Evolutionary conservation across 2,888 invertebrate genomes (phyloP).

Genomic region (Heliconius ismenius): DNA sequence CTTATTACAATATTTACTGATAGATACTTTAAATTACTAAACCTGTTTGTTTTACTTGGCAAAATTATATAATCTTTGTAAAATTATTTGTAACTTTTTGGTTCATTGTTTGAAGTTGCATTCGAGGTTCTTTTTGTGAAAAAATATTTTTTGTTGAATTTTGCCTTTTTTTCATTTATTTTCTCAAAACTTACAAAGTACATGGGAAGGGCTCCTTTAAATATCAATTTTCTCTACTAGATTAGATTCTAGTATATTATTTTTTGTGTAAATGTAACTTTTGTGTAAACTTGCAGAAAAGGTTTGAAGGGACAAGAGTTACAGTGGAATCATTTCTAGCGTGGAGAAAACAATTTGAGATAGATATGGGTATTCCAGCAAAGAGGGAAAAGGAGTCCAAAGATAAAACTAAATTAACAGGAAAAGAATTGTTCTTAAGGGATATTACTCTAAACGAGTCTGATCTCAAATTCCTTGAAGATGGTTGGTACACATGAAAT

Average conservation of each 20-base stretch:
- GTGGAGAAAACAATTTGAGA: conserved; percentile 97
- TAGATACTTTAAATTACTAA: too few relatives aligned
- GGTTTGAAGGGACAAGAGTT: conserved; percentile 97
- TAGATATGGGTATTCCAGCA: conserved; percentile 89
- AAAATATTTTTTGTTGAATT: too few relatives aligned
- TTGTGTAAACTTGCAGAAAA: conserved; percentile 83
- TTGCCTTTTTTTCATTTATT: too few relatives aligned
- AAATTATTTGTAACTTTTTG: too few relatives aligned
- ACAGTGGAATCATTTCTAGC: conserved; percentile 96
- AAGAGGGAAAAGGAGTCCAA: conserved; percentile 86
- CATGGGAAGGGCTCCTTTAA: not conserved
- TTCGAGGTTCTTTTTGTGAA: too few relatives aligned
- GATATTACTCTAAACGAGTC: conserved; percentile 97
- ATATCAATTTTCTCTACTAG: not conserved
- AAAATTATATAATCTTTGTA: too few relatives aligned
- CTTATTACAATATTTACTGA: too few relatives aligned
- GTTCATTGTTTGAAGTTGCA: too few relatives aligned
- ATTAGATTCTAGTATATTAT: not conserved
- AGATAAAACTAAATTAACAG: conserved; percentile 92
- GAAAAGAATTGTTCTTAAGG: conserved; percentile 94
- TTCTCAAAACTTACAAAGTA: too few relatives aligned
- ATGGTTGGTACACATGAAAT: conserved; percentile 78
- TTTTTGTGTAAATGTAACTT: not conserved
- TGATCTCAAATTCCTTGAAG: conserved; percentile 96
- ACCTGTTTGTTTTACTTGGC: too few relatives aligned